Base-by-base conservation (phyloP, 2,113 vertebrate genomes). In the Sapayoa aenigma region DNA sequence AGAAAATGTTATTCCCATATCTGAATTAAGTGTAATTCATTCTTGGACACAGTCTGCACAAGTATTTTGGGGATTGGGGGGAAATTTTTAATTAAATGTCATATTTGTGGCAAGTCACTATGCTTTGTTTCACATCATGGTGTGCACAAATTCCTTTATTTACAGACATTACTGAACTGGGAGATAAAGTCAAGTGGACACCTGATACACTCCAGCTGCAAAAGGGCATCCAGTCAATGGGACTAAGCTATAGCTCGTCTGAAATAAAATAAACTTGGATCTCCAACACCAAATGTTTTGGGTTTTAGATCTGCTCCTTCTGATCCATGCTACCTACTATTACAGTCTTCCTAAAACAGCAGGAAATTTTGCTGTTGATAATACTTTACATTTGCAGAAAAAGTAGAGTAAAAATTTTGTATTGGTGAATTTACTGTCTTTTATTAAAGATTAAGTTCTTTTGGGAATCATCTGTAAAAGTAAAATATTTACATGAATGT, bases 71-170 rank as follows among this genome's bases (percentile, higher is more conserved):
- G n/a, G n/a, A 31, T 49, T 91, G n/a, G 7, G 14, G 6, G 21
- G 14, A 6, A 12, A 41, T 44, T 47, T 62, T 41, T 3, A 59
- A 74, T 39, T 18, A 79, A 79, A 73, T 50, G 5, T 75, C 37
- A 24, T 59, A 13, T 72, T 31, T 83, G 9, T 24, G 9, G 46
- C 22, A 44, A 55, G 22, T 63, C 68, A n/a, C 12, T 27, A 12
- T 46, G 12, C 14, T 77, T 73, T 77, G 2, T 62, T 89, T 72
- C 3, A 1, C 39, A 73, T 46, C 7, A 59, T 14, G 1, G 0
- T 69, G 23, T 50, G 25, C 33, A 88, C 1, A 9, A 69, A 53
- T 17, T 52, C 20, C 2, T 79, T 46, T 83, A 60, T 67, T 95
- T 84, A 52, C 72, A 75, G 56, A 58, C 42, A 31, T 67, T 72